These are phyloP conservation scores for Hemiprocne comata DNA, from an alignment of 2,113 vertebrate genomes.

Conservation along the genomic window DNA sequence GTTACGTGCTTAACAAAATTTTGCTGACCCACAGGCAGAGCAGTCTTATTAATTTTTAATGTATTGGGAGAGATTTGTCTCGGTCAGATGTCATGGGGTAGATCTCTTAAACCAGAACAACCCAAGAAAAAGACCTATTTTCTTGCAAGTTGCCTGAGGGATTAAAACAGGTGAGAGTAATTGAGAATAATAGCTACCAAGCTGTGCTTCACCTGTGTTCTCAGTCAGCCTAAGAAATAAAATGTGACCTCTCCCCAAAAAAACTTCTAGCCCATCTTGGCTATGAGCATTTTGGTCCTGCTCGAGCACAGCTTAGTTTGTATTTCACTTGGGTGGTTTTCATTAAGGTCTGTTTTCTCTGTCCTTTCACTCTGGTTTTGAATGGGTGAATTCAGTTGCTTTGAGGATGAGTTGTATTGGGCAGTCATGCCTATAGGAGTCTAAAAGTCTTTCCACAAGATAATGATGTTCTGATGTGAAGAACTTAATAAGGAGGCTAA, in stretches of 20 bases:
- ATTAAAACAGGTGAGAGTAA: neutral
- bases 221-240: neutral
- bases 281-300: neutral
- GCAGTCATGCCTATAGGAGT: neutral
- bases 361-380: neutral
- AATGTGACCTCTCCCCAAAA: neutral
- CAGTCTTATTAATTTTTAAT: neutral
- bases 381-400: neutral
- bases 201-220: neutral
- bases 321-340: neutral
- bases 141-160: neutral
- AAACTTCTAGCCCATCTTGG: neutral
- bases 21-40: neutral
- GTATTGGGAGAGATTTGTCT: neutral
- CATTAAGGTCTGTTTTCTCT: neutral
- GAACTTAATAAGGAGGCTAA: neutral
- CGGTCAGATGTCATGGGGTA: neutral
- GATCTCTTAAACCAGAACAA: neutral
- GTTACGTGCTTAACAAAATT: neutral
- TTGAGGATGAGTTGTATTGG: neutral
- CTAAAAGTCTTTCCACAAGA: neutral
- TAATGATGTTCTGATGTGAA: neutral
- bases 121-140: neutral
- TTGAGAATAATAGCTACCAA: neutral
- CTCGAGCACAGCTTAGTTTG: neutral